Percentiles rank a stretch among this genome's conserved stretches.
These are phyloP conservation scores for Eupithecia subumbrata DNA, from an alignment of 2,888 invertebrate species.

Conservation along the genomic window DNA sequence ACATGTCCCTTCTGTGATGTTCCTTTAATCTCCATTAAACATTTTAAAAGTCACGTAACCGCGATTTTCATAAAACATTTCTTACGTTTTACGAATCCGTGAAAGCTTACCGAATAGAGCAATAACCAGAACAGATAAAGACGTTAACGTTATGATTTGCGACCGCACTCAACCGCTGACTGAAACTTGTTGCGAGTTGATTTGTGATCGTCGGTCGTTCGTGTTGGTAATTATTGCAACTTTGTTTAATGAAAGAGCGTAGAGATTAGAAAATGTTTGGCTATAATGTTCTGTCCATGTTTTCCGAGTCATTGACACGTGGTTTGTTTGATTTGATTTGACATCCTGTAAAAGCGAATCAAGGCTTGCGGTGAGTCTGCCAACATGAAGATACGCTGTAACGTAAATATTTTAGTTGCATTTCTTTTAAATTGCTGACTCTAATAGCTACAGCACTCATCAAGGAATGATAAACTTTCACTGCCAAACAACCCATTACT, in stretches of 20 bases:
- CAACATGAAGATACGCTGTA: not conserved
- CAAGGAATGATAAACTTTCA: not conserved
- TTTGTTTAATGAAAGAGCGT: constrained; percentile 9
- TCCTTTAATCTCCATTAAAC: not conserved
- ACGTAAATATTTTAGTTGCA: not conserved
- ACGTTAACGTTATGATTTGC: constrained; percentile 30
- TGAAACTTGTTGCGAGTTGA: constrained; percentile 16
- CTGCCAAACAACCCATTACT: not conserved
- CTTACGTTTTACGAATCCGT: not conserved
- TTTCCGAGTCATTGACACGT: not conserved
- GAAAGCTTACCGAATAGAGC: not conserved
- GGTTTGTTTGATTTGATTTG: not conserved
- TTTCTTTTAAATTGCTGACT: not conserved
- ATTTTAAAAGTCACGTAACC: not conserved
- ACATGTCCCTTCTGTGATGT: not conserved
- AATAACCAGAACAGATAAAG: constrained; percentile 17
- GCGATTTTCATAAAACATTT: not conserved
- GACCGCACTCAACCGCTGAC: constrained; percentile 21
- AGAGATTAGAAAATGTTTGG: not conserved
- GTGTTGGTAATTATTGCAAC: constrained; percentile 10
- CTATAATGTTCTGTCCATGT: not conserved
- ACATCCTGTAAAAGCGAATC: not conserved
- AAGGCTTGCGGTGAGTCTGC: not conserved
- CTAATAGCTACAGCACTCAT: not conserved
- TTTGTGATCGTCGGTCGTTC: constrained; percentile 16